A percentile compares a stretch with the other conserved stretches of the same genome.
Conservation (phyloP, 2,888 invertebrate genomes). For the Melanotus villosus region DNA sequence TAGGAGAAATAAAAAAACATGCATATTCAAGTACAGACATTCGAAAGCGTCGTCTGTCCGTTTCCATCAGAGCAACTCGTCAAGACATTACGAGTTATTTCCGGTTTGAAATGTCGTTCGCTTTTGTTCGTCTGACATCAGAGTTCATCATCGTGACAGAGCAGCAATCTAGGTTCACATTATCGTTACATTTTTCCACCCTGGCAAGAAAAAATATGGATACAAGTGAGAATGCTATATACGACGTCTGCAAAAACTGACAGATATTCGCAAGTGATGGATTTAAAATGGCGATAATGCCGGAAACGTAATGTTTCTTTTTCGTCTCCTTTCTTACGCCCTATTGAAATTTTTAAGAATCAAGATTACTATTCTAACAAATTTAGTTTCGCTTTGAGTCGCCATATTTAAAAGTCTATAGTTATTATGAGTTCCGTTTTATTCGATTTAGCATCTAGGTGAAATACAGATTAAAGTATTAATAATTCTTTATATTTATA, state of each 20-base stretch:
- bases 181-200: conserved; percentile 52
- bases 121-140: conserved; percentile 54
- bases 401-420: no score
- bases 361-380: no score
- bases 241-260: conserved; percentile 33
- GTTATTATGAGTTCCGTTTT: no score
- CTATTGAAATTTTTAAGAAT: not conserved
- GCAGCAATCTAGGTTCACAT: conserved; percentile 50
- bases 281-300: conserved; percentile 37
- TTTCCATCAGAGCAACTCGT: conserved; percentile 55
- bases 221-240: conserved; percentile 35
- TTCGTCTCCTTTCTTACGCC: not conserved
- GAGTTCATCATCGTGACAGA: conserved; percentile 54
- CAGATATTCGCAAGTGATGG: conserved; percentile 41
- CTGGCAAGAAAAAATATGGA: conserved; percentile 48
- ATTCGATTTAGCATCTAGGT: no score
- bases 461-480: no score
- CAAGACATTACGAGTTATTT: conserved; percentile 54
- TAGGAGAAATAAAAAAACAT: conserved; percentile 23
- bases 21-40: conserved; percentile 32
- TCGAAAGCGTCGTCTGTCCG: conserved; percentile 50
- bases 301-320: not conserved
- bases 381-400: no score
- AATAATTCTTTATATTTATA: no score
- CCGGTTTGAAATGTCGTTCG: conserved; percentile 53